Evolutionary conservation across 1,140 invertebrate species (phyloP), one percentile per base, ranked within the genome.

Genomic region (Megathymus violae): DNA sequence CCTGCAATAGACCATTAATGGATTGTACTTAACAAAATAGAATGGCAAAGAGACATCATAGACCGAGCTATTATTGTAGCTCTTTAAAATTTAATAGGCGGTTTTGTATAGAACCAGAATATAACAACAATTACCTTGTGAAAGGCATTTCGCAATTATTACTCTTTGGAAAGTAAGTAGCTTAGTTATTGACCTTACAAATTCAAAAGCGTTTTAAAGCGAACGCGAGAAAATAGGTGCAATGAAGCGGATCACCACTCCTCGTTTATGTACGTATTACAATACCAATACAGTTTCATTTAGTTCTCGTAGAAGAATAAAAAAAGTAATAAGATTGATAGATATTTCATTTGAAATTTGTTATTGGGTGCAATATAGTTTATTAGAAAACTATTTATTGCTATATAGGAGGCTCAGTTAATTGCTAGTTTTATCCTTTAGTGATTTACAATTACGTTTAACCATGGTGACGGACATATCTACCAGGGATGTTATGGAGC

Each of bases 141-240:
- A 88, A 88, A 88, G 85, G 80, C 76, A 38, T 52, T 62, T 51
- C 62, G 15, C 60, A 72, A 77, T 79, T 73, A 77, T 76, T 73
- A 77, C 75, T 76, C 72, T 78, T 87, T 85, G 81, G 82, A 88
- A 88, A 88, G 85, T 82, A 88, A 88, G 85, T 82, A 69, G 72
- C 71, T 78, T 78, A 78, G 59, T 76, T 71, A 67, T 68, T 79
- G 80, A 83, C 82, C 81, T 88, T 82, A 65, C 56, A 15, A 60
- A 65, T 60, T 65, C 48, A 60, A 47, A 59, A 27, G 56, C 36
- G 58, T 47, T 43, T 54, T 52, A 65, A 60, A 50, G 41, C 22
- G 54, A 14, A 48, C 47, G 40, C 19, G 47, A 59, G 63, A 52
- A 64, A 64, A 60, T 60, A 44, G 19, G 51, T 15, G 31, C 16